phyloP scores from a whole-genome alignment of 2,888 invertebrate genomes.

The Trichopoda pennipes region DNA sequence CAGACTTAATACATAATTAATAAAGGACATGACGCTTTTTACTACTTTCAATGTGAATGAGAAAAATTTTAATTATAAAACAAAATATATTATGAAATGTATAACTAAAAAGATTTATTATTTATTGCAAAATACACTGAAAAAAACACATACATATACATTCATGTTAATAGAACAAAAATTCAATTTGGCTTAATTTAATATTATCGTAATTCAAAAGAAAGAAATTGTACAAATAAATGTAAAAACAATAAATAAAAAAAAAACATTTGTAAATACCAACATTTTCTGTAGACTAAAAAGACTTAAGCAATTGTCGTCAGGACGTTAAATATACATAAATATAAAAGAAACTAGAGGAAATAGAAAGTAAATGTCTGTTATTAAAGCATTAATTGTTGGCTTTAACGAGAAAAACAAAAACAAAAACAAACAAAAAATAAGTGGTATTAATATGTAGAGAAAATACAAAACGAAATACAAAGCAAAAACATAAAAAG shows the following conservation, averaged over 20 bases:
- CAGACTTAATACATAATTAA: not conserved
- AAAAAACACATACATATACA: not conserved
- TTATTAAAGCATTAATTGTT: conserved; percentile 78
- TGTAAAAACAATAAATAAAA: conserved; percentile 54
- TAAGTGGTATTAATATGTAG: conserved; percentile 58
- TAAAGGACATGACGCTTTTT: not conserved
- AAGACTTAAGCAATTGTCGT: conserved; percentile 80
- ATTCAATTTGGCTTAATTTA: conserved; percentile 42
- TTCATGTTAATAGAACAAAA: conserved; percentile 44
- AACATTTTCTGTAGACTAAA: conserved; percentile 75
- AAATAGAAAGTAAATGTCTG: conserved; percentile 62
- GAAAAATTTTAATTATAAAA: not conserved
- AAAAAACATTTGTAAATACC: conserved; percentile 66
- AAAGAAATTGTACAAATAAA: conserved; percentile 14
- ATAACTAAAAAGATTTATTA: too few relatives aligned
- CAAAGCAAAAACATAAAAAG: conserved; percentile 20
- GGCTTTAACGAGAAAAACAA: conserved; percentile 72
- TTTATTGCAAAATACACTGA: conserved; percentile 7
- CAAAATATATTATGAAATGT: not conserved
- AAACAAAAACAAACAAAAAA: conserved; percentile 24
- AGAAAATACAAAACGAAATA: conserved; percentile 42
- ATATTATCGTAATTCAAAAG: conserved; percentile 14
- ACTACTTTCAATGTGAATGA: not conserved
- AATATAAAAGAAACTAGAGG: conserved; percentile 40
- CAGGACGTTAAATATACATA: conserved; percentile 77